A percentile compares a stretch with the other conserved stretches of the same genome.
phyloP scores from a whole-genome alignment of 2,888 invertebrate genomes.

The Matsumyia berberina region DNA sequence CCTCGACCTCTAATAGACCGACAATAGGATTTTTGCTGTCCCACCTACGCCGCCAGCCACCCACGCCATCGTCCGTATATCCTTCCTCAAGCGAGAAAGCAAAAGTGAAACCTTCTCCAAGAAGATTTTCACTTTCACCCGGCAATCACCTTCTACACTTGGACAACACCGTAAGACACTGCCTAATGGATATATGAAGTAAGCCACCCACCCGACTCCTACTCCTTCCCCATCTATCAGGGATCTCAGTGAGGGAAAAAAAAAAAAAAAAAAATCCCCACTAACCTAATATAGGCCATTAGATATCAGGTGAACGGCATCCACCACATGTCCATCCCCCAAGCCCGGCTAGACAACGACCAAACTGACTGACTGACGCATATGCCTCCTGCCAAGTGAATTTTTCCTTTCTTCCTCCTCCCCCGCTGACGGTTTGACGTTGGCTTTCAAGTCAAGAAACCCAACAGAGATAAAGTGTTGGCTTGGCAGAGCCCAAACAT shows the following conservation, averaged over 20 bases:
- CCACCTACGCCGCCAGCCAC: background rate
- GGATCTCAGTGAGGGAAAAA: slow-evolving; percentile 5
- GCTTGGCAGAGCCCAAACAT: background rate
- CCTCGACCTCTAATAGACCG: slow-evolving; percentile 30
- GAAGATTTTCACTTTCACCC: slow-evolving; percentile 36
- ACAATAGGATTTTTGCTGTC: slow-evolving; percentile 7
- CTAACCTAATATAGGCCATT: slow-evolving; percentile 52
- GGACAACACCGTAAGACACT: slow-evolving; percentile 12
- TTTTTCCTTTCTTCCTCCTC: background rate
- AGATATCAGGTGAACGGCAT: slow-evolving; percentile 39
- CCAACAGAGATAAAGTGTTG: slow-evolving; percentile 42
- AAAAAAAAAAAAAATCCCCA: slow-evolving; percentile 7
- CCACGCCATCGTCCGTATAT: background rate
- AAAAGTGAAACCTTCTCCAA: slow-evolving; percentile 25
- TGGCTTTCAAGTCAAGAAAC: background rate
- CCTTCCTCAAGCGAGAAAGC: background rate
- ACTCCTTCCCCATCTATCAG: slow-evolving; percentile 5
- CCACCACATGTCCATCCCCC: slow-evolving; percentile 30
- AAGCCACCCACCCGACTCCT: background rate
- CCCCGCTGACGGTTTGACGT: background rate
- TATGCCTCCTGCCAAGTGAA: background rate
- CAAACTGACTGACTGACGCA: background rate
- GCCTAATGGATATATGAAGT: slow-evolving; percentile 22
- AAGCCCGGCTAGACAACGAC: slow-evolving; percentile 31
- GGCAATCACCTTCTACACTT: slow-evolving; percentile 32